Conservation (phyloP, 2,113 vertebrate species). For the Elachura formosa region DNA sequence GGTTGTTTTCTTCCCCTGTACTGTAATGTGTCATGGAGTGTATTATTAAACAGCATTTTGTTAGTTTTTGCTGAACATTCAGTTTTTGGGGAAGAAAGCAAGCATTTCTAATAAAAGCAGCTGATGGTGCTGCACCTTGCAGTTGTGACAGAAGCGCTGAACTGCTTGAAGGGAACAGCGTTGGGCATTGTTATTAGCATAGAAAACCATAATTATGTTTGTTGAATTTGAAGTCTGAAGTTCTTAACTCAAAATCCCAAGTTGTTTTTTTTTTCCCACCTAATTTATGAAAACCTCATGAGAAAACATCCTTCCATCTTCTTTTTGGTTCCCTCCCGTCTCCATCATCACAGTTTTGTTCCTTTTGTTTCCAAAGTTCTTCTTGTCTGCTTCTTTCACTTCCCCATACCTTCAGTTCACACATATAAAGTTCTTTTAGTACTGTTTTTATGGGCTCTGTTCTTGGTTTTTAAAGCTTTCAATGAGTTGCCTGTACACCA, state of each 20-base stretch:
- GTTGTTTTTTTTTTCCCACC: neutral
- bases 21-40: neutral
- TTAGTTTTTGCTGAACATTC: neutral
- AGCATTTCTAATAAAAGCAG: neutral
- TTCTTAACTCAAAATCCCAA: neutral
- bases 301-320: neutral
- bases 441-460: neutral
- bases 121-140: neutral
- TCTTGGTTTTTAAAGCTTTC: slow-evolving; percentile 25
- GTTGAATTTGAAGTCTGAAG: neutral
- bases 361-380: neutral
- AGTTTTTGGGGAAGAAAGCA: neutral
- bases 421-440: slow-evolving; percentile 3
- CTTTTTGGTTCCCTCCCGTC: neutral
- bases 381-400: neutral
- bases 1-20: neutral
- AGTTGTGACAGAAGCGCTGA: neutral
- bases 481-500: neutral
- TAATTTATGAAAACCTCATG: neutral
- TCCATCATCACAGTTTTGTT: neutral
- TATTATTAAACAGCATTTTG: slow-evolving; percentile 6
- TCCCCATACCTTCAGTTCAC: neutral
- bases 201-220: neutral
- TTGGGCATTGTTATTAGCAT: neutral
- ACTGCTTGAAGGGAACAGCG: neutral